Evolutionary conservation across 2,888 invertebrate species (phyloP), one percentile per base, ranked within the genome.

Genomic region (Teinopalpus imperialis): DNA sequence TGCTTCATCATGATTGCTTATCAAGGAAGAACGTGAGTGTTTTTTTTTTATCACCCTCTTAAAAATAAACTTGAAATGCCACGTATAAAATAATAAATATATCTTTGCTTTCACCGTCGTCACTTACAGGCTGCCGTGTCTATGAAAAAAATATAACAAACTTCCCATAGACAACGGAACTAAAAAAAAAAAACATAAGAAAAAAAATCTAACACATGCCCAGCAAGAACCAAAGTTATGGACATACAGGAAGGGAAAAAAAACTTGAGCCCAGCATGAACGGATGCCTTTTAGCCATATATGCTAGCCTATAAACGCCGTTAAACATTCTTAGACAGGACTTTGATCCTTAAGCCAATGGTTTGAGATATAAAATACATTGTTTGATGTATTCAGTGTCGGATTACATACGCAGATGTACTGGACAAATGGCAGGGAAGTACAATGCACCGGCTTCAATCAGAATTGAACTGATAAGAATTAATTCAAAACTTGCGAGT

Each of bases 331-430:
- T n/a, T n/a, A n/a, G n/a, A n/a, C n/a, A n/a, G n/a, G n/a, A n/a
- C n/a, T 26, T 20, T 4, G 7, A 13, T 32, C 31, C 20, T 2
- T 39, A 32, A 13, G 0, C 2, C 12, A 26, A 12, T 4, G 13
- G 2, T 0, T 9, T 26, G 39, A 20, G 18, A 4, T 8, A 8
- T 8, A 26, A 26, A 37, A 26, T 39, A 1, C 0, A 4, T 24
- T 20, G 5, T 5, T 9, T 2, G 2, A 1, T 1, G 3, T 5
- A 7, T 8, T 2, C 1, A 32, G 31, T 37, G 24, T 44, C 44
- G n/a, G 24, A 31, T 44, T 44, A 37, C 43, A n/a, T 6, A 37
- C 37, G 37, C 44, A 44, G 37, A 44, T 44, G 44, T 21, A 43
- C 29, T 31, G 41, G 43, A 43, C 34, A 21, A 43, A 35, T 29